Conservation (phyloP, 2,888 invertebrate genomes). For the Thyatira batis region DNA sequence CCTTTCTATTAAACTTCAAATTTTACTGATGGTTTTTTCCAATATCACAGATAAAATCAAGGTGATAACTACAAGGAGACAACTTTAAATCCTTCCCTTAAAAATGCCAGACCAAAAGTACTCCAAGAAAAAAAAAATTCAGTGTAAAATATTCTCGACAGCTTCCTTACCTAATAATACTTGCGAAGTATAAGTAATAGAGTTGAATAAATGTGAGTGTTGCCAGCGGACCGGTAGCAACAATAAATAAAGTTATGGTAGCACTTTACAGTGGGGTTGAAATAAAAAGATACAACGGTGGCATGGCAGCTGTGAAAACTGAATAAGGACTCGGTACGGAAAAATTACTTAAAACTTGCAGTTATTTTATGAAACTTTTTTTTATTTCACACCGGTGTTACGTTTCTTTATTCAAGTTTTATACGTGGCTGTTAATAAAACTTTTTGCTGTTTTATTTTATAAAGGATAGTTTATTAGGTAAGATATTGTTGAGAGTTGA, state of each 20-base stretch:
- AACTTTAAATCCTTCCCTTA: background rate
- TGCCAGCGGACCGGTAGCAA: conserved; percentile 13
- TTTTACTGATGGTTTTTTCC: too few relatives aligned
- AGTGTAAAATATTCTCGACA: background rate
- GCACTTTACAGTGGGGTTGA: conserved; percentile 12
- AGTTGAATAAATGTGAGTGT: conserved; percentile 6
- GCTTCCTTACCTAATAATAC: conserved; percentile 1
- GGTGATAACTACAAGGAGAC: background rate
- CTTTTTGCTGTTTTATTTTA: background rate
- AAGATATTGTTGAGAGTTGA: background rate
- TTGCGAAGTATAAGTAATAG: background rate
- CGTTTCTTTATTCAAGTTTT: background rate
- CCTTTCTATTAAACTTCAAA: too few relatives aligned
- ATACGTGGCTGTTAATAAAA: background rate
- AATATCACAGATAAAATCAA: too few relatives aligned
- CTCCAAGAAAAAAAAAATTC: background rate
- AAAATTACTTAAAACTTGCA: background rate
- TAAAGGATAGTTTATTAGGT: background rate
- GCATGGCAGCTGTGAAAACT: conserved; percentile 5
- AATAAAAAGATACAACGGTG: conserved; percentile 9
- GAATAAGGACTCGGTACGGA: conserved; percentile 13
- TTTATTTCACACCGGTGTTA: background rate
- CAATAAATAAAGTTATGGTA: conserved; percentile 18
- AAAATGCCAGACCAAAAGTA: background rate
- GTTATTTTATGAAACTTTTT: conserved; percentile 1